Conservation (phyloP, 2,797 vertebrate genomes). For the Periparus ater region DNA sequence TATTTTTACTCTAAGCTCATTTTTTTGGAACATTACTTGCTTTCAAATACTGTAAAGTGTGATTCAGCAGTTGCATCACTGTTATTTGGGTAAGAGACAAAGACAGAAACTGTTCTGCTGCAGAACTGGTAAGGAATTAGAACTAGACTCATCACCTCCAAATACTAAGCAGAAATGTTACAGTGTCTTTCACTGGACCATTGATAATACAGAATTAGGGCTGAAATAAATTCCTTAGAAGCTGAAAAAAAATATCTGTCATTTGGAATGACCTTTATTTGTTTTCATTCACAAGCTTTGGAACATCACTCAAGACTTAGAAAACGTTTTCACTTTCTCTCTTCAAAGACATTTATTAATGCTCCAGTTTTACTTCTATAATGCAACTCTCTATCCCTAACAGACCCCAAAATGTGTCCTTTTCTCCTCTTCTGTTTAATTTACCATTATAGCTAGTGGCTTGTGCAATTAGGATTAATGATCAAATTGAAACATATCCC, state of each 20-base stretch:
- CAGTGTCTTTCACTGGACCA: not conserved
- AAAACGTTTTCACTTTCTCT: not conserved
- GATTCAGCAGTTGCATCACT: not conserved
- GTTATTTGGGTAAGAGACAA: not conserved
- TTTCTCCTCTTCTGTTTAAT: slow-evolving; percentile 20
- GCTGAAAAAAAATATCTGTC: not conserved
- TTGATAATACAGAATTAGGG: not conserved
- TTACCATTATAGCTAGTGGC: not conserved
- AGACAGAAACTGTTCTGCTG: not conserved
- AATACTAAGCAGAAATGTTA: not conserved
- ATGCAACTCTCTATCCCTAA: not conserved
- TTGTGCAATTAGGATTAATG: slow-evolving; percentile 40
- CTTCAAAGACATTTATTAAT: not conserved
- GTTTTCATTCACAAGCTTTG: not conserved
- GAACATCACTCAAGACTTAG: not conserved
- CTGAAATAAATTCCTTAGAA: not conserved
- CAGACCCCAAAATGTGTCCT: not conserved
- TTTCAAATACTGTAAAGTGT: not conserved
- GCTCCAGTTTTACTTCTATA: not conserved
- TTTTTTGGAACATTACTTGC: not conserved
- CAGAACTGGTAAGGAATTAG: not conserved
- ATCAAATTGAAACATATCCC: slow-evolving; percentile 29
- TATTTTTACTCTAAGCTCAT: not conserved
- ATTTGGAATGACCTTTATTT: not conserved
- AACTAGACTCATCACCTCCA: not conserved